phyloP scores from a whole-genome alignment of 23 tunicate species.

The Trididemnum nubilum region DNA sequence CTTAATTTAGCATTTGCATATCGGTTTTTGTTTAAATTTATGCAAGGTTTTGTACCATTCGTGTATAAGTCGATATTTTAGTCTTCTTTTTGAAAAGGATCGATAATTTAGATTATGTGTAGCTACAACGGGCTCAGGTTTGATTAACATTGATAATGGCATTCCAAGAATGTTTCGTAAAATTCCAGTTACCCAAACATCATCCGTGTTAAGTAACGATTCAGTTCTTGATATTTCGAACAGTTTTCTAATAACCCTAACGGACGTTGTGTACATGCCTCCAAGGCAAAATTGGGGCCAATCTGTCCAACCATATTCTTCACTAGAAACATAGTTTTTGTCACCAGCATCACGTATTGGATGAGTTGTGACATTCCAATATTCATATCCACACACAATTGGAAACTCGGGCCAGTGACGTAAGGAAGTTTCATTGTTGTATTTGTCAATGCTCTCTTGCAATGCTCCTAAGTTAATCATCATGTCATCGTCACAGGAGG shows the following conservation, averaged over 20 bases:
- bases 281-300: conserved; percentile 64
- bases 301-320: background rate
- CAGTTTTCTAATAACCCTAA: background rate
- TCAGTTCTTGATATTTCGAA: conserved; percentile 13
- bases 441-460: background rate
- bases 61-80: background rate
- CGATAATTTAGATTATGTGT: background rate
- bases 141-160: conserved; percentile 26
- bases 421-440: background rate
- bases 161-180: conserved; percentile 18
- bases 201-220: conserved; percentile 31
- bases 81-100: background rate
- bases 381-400: conserved; percentile 14
- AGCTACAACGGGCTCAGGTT: background rate
- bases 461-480: conserved; percentile 5
- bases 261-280: conserved; percentile 56
- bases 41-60: background rate
- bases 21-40: background rate
- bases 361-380: background rate
- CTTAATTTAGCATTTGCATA: background rate
- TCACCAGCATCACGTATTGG: background rate
- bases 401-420: conserved; percentile 36
- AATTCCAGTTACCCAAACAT: conserved; percentile 55
- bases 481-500: conserved; percentile 23
- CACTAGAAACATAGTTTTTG: conserved; percentile 25